phyloP scores from a whole-genome alignment of 1,140 invertebrate genomes.

The Trichogramma pretiosum region DNA sequence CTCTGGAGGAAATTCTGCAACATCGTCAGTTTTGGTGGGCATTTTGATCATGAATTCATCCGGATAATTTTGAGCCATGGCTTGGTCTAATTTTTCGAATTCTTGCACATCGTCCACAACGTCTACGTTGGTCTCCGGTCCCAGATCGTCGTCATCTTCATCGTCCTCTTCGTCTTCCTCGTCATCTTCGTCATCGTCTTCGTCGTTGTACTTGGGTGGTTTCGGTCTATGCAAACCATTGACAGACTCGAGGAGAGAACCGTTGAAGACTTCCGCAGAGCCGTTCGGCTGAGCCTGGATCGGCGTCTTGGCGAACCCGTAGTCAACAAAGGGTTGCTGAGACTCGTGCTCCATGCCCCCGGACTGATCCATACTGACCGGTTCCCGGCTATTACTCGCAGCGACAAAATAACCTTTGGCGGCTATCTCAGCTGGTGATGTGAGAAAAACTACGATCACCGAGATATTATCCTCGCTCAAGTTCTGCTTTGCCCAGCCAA shows the following conservation, averaged over 20 bases:
- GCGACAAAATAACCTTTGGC: constrained; percentile 38
- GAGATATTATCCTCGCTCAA: constrained; percentile 82
- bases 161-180: constrained; percentile 47
- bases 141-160: constrained; percentile 51
- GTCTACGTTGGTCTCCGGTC: constrained; percentile 55
- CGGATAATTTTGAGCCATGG: neutral
- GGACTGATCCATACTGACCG: constrained; percentile 9
- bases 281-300: constrained; percentile 4
- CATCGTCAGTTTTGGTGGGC: neutral
- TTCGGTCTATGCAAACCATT: constrained; percentile 9
- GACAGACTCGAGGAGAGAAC: constrained; percentile 5
- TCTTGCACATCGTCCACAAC: constrained; percentile 11
- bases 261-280: constrained; percentile 19
- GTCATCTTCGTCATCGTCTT: constrained; percentile 36
- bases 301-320: constrained; percentile 5
- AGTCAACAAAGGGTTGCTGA: constrained; percentile 17
- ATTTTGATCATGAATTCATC: neutral
- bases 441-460: constrained; percentile 78
- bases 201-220: constrained; percentile 31
- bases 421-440: constrained; percentile 57
- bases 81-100: constrained; percentile 5
- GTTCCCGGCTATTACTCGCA: too few species aligned
- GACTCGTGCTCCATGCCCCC: constrained; percentile 16
- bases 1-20: neutral
- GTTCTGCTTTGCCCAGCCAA: constrained; percentile 62